Evolutionary conservation across 2,888 invertebrate genomes (phyloP), one percentile per base, ranked within the genome.

Genomic region (Drosophila prolongata): DNA sequence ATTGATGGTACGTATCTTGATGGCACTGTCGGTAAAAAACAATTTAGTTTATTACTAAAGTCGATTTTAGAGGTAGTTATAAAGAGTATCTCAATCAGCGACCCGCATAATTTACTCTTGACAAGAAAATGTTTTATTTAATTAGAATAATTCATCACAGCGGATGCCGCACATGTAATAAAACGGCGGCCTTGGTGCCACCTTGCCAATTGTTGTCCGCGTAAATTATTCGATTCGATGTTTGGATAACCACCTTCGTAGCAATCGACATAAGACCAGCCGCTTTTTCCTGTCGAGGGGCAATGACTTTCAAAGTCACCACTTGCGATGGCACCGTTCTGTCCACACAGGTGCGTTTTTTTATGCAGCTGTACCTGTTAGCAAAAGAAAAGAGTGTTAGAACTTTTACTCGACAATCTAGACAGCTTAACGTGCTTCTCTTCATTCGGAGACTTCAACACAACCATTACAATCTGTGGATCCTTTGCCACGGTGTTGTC

Each of bases 231-330:
- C 98, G 87, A 96, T 97, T 0, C 97, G 84, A 97, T 97, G 90
- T 97, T 97, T 99, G 99, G 14, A 99, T 96, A 0, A 96, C 97
- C 0, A 99, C 95, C 93, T 99, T 99, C 0, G 98, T 97, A 0
- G 97, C 97, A 46, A 98, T 95, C 0, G 96, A 96, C 95, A 96
- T 95, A 0, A 94, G 93, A 68, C 90, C 68, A 91, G 87, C 11
- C 0, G 57, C 0, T 27, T 78, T 89, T 3, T 90, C 90, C 79
- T 76, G 93, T 85, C 90, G 94, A 91, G 85, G 93, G 1, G 90
- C 89, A 53, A 92, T 91, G 0, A 90, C 90, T 8, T 81, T 81
- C 9, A 89, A 16, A 0, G 90, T 90, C 0, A 94, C 91, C 1
- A 95, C 94, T 87, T 96, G 96, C 0, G 95, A 95, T 0, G 96